Conservation (phyloP, 2,797 vertebrate species). For the Pipistrellus pipistrellus region DNA sequence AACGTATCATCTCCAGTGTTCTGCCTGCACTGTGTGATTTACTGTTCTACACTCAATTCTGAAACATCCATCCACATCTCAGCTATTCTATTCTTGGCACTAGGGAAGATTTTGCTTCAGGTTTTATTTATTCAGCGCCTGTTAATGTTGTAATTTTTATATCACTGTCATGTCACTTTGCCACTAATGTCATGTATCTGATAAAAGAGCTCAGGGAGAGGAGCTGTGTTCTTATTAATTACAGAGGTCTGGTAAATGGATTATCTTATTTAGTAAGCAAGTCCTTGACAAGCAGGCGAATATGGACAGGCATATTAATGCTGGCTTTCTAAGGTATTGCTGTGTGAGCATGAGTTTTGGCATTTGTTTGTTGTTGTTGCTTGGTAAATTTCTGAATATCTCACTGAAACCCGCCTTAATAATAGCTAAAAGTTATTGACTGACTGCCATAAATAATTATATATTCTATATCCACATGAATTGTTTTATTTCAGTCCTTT, state of each 20-base stretch:
- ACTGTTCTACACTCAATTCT: slow-evolving; percentile 15
- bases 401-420: slow-evolving; percentile 13
- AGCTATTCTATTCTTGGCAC: slow-evolving; percentile 52
- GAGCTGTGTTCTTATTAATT: slow-evolving; percentile 79
- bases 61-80: slow-evolving; percentile 29
- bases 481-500: slow-evolving; percentile 30
- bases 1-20: slow-evolving; percentile 31
- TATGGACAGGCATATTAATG: slow-evolving; percentile 61
- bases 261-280: slow-evolving; percentile 79
- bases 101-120: slow-evolving; percentile 49
- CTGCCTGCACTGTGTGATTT: slow-evolving; percentile 61
- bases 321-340: background rate
- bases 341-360: background rate
- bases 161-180: slow-evolving; percentile 80
- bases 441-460: background rate
- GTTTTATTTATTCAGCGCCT: slow-evolving; percentile 78
- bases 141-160: slow-evolving; percentile 78
- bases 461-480: background rate
- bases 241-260: slow-evolving; percentile 77
- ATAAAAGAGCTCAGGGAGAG: slow-evolving; percentile 76
- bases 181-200: slow-evolving; percentile 72
- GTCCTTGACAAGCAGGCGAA: slow-evolving; percentile 62
- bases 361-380: background rate
- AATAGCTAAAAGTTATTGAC: background rate
- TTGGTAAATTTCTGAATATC: background rate